Evolutionary conservation across 2,113 vertebrate species (phyloP).

Genomic region (Sceloporus tristichus): DNA sequence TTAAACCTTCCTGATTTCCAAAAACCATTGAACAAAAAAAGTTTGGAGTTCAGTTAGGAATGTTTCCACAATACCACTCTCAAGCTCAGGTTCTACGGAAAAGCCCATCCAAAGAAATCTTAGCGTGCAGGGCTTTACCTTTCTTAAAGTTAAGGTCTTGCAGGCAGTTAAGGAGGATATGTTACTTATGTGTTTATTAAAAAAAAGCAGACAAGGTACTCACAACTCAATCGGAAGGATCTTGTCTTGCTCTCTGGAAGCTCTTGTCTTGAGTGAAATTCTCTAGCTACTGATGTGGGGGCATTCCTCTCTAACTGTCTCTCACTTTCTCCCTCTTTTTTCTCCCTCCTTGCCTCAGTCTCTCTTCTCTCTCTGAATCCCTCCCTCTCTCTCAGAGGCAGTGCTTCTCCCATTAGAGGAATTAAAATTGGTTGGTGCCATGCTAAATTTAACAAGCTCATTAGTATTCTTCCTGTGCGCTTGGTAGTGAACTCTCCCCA

Average conservation of each 20-base stretch:
- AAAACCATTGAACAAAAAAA: slow-evolving; percentile 27
- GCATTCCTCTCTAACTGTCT: slow-evolving; percentile 53
- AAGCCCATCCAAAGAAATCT: not conserved
- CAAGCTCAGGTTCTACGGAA: not conserved
- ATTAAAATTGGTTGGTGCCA: slow-evolving; percentile 87
- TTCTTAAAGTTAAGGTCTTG: slow-evolving; percentile 13
- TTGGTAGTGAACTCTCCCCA: slow-evolving; percentile 85
- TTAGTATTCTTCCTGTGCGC: slow-evolving; percentile 86
- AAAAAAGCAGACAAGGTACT: slow-evolving; percentile 71
- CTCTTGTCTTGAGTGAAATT: slow-evolving; percentile 67
- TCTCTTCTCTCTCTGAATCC: slow-evolving; percentile 2
- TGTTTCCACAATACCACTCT: not conserved
- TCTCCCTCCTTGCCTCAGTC: slow-evolving; percentile 4
- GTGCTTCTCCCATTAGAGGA: slow-evolving; percentile 83
- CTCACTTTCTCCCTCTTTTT: slow-evolving; percentile 26
- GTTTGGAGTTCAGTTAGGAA: not conserved
- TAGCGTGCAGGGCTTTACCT: not conserved
- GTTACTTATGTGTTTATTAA: not conserved
- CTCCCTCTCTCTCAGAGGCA: slow-evolving; percentile 74
- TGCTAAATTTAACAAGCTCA: slow-evolving; percentile 91
- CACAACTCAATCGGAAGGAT: slow-evolving; percentile 75
- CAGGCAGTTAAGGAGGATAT: slow-evolving; percentile 13
- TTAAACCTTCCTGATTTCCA: slow-evolving; percentile 21
- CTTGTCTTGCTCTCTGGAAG: slow-evolving; percentile 66
- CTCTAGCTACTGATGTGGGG: slow-evolving; percentile 55